These are phyloP conservation scores for Misgurnus mizolepis DNA, from an alignment of 2,113 vertebrate genomes.

Conservation along the genomic window DNA sequence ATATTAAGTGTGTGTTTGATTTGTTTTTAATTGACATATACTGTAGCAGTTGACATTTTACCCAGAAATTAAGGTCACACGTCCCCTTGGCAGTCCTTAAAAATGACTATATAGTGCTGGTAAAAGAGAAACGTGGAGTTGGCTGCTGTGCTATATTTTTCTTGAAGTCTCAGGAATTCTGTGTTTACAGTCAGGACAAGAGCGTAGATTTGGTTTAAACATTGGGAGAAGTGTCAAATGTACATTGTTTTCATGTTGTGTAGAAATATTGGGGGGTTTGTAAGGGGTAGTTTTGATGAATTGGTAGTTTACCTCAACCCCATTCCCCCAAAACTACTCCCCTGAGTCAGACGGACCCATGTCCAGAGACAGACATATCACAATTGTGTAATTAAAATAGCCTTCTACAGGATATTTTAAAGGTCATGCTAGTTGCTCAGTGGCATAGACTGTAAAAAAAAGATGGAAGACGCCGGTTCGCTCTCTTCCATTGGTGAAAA, in stretches of 20 bases:
- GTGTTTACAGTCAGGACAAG: slow-evolving; percentile 1
- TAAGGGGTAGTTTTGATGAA: too few relatives aligned
- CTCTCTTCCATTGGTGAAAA: too few relatives aligned
- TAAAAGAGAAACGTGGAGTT: slow-evolving; percentile 43
- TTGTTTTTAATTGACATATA: slow-evolving; percentile 6
- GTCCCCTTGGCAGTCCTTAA: neutral
- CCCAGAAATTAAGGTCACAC: slow-evolving; percentile 1
- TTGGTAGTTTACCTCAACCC: too few relatives aligned
- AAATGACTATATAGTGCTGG: slow-evolving; percentile 4
- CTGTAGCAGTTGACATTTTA: neutral
- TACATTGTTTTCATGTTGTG: too few relatives aligned
- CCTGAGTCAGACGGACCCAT: too few relatives aligned
- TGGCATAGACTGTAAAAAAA: too few relatives aligned
- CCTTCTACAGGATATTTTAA: slow-evolving; percentile 11
- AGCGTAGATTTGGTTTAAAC: too few relatives aligned
- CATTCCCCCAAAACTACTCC: too few relatives aligned
- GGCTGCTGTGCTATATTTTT: slow-evolving; percentile 53
- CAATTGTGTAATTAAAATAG: slow-evolving; percentile 16
- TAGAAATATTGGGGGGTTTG: too few relatives aligned
- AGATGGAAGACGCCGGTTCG: too few relatives aligned
- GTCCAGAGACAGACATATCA: too few relatives aligned
- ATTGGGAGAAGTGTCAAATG: too few relatives aligned
- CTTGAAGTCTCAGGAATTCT: slow-evolving; percentile 59
- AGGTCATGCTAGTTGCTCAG: slow-evolving; percentile 29
- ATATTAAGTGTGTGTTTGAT: slow-evolving; percentile 18